phyloP scores from a whole-genome alignment of 2,888 invertebrate species.

The Dolichomitus sp. region DNA sequence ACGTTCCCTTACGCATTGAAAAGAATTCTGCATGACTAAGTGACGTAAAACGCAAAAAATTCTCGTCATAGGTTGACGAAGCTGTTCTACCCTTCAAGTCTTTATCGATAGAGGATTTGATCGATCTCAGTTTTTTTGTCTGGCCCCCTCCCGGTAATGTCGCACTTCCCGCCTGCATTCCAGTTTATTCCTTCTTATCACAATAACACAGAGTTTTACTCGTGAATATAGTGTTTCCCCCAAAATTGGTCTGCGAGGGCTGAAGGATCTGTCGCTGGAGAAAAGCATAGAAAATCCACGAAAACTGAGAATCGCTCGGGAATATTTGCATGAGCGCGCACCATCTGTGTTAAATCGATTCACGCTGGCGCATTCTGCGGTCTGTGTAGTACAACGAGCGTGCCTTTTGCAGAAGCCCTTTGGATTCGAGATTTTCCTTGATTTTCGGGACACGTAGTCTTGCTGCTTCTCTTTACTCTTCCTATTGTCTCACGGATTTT shows the following conservation, averaged over 20 bases:
- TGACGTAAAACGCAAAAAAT: conserved; percentile 15
- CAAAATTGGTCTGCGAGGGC: conserved; percentile 1
- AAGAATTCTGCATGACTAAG: neutral
- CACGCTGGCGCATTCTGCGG: conserved; percentile 35
- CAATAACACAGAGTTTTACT: conserved; percentile 3
- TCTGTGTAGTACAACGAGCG: conserved; percentile 18
- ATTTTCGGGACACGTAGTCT: conserved; percentile 40
- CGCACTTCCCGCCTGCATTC: neutral
- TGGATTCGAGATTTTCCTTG: conserved; percentile 32
- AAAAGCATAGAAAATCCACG: conserved; percentile 36
- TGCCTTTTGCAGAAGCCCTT: conserved; percentile 49
- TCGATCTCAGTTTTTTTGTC: conserved; percentile 28
- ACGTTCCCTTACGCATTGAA: conserved; percentile 28
- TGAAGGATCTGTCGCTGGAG: neutral
- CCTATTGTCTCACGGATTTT: conserved; percentile 1
- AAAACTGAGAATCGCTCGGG: conserved; percentile 43
- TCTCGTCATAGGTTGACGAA: conserved; percentile 33
- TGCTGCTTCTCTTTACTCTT: conserved; percentile 6
- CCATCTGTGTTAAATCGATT: conserved; percentile 57
- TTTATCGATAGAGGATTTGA: conserved; percentile 43
- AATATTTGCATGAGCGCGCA: conserved; percentile 52
- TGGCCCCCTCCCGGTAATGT: conserved; percentile 14
- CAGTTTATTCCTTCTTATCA: conserved; percentile 15
- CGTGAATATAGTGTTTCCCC: conserved; percentile 15
- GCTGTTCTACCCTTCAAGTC: conserved; percentile 40